phyloP scores from a whole-genome alignment of 1,140 invertebrate species.

The Tribolium castaneum region DNA sequence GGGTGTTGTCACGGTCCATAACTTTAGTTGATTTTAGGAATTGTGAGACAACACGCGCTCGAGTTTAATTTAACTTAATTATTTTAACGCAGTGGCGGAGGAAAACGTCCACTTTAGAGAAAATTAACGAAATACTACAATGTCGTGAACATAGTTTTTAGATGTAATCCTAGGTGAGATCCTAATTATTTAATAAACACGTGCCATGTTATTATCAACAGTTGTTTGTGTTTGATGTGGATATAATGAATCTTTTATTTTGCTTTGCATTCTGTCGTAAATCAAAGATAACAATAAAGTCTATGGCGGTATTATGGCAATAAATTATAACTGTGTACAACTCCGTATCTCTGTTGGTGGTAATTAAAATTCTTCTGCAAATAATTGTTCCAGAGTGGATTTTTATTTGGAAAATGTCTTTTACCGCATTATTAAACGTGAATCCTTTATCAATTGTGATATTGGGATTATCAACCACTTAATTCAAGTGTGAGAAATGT shows the following conservation, averaged over 20 bases:
- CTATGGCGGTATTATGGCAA: not conserved
- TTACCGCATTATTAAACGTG: too few species aligned
- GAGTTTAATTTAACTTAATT: too few species aligned
- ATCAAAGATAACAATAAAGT: not conserved
- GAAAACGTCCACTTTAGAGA: not conserved
- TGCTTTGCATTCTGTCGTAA: not conserved
- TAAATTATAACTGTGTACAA: not conserved
- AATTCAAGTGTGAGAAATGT: too few species aligned
- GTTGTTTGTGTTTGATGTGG: too few species aligned
- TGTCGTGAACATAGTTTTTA: not conserved
- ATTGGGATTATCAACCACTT: too few species aligned
- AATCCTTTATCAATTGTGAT: not conserved
- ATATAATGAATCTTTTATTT: not conserved
- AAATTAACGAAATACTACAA: not conserved
- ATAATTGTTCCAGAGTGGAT: too few species aligned
- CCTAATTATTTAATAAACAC: not conserved
- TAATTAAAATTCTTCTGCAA: not conserved
- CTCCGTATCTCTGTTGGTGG: not conserved
- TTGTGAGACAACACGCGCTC: too few species aligned
- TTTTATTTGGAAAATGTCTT: too few species aligned
- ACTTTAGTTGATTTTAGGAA: not conserved
- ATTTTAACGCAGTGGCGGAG: too few species aligned
- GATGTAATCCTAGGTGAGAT: not conserved
- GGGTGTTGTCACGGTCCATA: slow-evolving; percentile 43
- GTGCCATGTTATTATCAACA: not conserved